A percentile compares a stretch with the other conserved stretches of the same genome.
Conservation (phyloP, 1,140 invertebrate genomes). For the Drosophila kikkawai region DNA sequence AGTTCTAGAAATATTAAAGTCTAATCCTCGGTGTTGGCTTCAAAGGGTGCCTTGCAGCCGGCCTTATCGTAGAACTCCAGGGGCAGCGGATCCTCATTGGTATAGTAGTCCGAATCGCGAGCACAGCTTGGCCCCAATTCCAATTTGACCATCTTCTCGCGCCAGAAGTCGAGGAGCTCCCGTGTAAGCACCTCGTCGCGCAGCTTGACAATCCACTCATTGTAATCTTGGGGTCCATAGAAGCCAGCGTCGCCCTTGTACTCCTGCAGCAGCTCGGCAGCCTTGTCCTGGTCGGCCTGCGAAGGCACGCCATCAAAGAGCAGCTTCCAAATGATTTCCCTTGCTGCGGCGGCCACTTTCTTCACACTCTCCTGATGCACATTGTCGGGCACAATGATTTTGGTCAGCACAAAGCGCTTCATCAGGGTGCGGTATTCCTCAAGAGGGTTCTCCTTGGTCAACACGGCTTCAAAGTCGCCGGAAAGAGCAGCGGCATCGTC, state of each 20-base stretch:
- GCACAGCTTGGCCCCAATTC: constrained; percentile 70
- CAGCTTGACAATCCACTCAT: constrained; percentile 69
- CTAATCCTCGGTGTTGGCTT: background rate
- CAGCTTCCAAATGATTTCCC: constrained; percentile 57
- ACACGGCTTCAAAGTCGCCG: constrained; percentile 53
- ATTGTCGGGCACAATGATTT: constrained; percentile 50
- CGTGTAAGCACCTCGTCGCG: constrained; percentile 62
- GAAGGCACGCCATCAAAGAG: constrained; percentile 53
- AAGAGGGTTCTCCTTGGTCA: constrained; percentile 40
- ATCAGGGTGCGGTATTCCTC: constrained; percentile 60
- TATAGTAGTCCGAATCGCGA: constrained; percentile 73
- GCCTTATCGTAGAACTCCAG: constrained; percentile 71
- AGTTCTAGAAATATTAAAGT: background rate
- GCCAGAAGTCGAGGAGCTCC: constrained; percentile 68
- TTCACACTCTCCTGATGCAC: constrained; percentile 45
- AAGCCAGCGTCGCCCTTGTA: constrained; percentile 67
- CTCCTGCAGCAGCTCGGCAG: constrained; percentile 60
- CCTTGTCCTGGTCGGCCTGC: constrained; percentile 43
- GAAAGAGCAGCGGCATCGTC: constrained; percentile 45
- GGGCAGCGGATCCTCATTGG: constrained; percentile 48
- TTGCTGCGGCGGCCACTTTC: constrained; percentile 49
- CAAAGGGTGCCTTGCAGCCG: constrained; percentile 68
- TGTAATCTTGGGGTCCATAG: constrained; percentile 61
- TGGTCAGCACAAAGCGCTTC: constrained; percentile 59
- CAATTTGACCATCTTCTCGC: constrained; percentile 64